A percentile compares a stretch with the other conserved stretches of the same genome.
Evolutionary conservation across 2,888 invertebrate genomes (phyloP).

Genomic region (Trissolcus japonicus): DNA sequence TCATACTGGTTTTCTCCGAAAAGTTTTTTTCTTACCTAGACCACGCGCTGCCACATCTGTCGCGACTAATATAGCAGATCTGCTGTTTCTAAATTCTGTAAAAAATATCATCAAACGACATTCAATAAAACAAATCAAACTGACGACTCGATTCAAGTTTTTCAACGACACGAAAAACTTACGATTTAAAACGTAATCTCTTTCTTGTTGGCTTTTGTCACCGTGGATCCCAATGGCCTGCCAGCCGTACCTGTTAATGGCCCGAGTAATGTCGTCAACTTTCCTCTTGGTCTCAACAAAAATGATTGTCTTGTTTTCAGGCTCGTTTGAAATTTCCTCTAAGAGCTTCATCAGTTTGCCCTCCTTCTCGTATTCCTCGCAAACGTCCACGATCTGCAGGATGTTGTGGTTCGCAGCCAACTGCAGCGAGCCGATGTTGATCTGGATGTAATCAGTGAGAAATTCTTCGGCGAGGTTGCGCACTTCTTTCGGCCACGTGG

Average conservation of each 20-base stretch:
- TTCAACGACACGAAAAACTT: conserved; percentile 55
- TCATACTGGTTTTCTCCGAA: conserved; percentile 63
- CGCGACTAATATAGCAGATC: conserved; percentile 80
- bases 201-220: conserved; percentile 82
- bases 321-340: conserved; percentile 80
- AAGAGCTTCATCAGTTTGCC: conserved; percentile 79
- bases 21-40: conserved; percentile 77
- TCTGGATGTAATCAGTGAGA: conserved; percentile 80
- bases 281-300: conserved; percentile 84
- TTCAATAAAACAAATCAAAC: neutral
- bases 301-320: conserved; percentile 82
- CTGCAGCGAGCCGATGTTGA: conserved; percentile 82
- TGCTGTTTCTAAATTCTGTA: conserved; percentile 78
- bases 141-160: neutral
- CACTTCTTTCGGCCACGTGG: conserved; percentile 84
- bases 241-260: conserved; percentile 79
- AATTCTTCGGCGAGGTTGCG: conserved; percentile 82
- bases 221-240: conserved; percentile 81
- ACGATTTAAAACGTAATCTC: conserved; percentile 80
- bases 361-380: conserved; percentile 81
- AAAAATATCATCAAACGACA: conserved; percentile 1
- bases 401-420: conserved; percentile 85
- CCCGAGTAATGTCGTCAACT: conserved; percentile 81
- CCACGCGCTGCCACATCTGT: conserved; percentile 83
- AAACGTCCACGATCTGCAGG: conserved; percentile 82